Evolutionary conservation across 2,797 vertebrate genomes (phyloP).

Genomic region (Crypturellus tataupa): DNA sequence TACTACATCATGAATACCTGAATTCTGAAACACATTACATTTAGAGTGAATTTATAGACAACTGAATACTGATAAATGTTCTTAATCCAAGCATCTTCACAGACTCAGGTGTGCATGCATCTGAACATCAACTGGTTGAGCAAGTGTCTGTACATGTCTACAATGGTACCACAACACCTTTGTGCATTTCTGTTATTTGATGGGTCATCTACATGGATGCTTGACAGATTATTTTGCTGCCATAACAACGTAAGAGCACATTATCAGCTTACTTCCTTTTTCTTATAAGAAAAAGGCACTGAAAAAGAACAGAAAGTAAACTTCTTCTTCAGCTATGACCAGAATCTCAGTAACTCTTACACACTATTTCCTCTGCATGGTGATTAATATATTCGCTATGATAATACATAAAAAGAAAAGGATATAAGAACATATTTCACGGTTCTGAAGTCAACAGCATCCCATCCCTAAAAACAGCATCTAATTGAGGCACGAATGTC

Average conservation of each 20-base stretch:
- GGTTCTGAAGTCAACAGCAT: neutral
- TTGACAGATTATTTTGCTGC: neutral
- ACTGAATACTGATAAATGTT: neutral
- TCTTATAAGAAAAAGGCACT: neutral
- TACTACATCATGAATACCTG: neutral
- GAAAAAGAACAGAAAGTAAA: neutral
- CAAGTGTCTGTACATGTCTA: fast-evolving
- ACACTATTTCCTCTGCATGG: neutral
- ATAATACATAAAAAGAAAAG: neutral
- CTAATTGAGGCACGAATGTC: neutral
- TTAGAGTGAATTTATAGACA: fast-evolving
- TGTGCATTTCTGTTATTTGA: neutral
- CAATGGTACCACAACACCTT: neutral
- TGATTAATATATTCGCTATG: neutral
- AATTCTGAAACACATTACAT: neutral
- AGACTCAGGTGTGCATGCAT: neutral
- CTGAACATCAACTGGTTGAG: neutral
- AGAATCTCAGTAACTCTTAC: neutral
- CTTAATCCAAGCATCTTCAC: neutral
- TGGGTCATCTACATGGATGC: neutral
- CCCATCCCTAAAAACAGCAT: neutral
- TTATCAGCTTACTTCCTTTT: neutral
- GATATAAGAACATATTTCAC: constrained; percentile 1
- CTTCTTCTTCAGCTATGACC: neutral
- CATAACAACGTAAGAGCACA: neutral